Base-by-base conservation (phyloP, 2,888 invertebrate species). In the Stratiomys singularior region DNA sequence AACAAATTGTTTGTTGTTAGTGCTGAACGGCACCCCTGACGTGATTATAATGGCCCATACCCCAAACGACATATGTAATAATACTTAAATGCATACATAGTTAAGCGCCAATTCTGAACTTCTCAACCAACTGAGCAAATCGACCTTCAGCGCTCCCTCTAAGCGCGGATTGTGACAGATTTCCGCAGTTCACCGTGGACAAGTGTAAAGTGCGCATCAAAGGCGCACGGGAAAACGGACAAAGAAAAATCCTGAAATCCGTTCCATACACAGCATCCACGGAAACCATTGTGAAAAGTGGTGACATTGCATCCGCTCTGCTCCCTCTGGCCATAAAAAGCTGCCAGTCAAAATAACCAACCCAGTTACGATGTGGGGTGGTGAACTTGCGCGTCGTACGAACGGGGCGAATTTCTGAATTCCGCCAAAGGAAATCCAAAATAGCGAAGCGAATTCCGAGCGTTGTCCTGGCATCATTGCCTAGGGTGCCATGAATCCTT, bases 161-260 rank as follows among this genome's bases (percentile, higher is more conserved):
- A 25, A 21, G n/a, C 46, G 47, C 72, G 23, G 27, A 28, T 30
- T 56, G 18, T 21, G 28, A 4, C 56, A 28, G 52, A 56, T 30
- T 72, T 56, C 56, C 52, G 21, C 60, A 74, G 74, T 74, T 58
- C 44, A 37, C 23, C 58, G 74, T 60, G 58, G 60, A 58, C 23
- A 58, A 74, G 58, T 44, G 74, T 18, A 23, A 74, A 58, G 74
- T 74, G 74, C 74, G 74, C 74, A 74, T 74, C 60, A 9, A 27
- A 18, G 25, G 47, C 47, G 25, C 21, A 46, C 9, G 69, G 25
- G 4, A 44, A 44, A 69, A 1, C 30, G 25, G 18, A 47, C 69
- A 47, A 47, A 44, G 69, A 44, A 21, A 25, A 46, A 23, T 69
- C 69, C 60, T 58, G 44, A 23, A 37, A 58, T 58, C 37, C 60